Conservation (phyloP, 2,797 vertebrate genomes). For the Gymnopithys bicolor region DNA sequence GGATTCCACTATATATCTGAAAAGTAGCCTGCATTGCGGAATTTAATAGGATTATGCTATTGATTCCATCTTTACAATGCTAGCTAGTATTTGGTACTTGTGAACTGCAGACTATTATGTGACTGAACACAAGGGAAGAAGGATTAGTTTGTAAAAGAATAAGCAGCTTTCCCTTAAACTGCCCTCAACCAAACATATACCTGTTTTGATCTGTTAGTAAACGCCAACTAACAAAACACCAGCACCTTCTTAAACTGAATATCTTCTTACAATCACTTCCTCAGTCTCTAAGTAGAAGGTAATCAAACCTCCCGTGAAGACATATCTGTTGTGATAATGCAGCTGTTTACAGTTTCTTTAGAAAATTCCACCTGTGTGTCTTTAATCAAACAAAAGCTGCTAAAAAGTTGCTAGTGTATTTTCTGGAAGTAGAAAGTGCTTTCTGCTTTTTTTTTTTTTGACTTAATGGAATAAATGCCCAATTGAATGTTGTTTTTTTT, state of each 20-base stretch:
- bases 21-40: conserved; percentile 73
- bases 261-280: not conserved
- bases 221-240: conserved; percentile 32
- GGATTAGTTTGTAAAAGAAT: conserved; percentile 82
- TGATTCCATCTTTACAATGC: conserved; percentile 72
- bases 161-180: conserved; percentile 70
- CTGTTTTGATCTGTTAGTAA: conserved; percentile 63
- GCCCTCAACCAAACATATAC: conserved; percentile 21
- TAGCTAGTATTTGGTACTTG: conserved; percentile 61
- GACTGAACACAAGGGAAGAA: conserved; percentile 83
- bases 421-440: not conserved
- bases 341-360: not conserved
- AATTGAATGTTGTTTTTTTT: not conserved
- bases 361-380: not conserved
- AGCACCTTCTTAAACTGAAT: not conserved
- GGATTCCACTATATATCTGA: conserved; percentile 72
- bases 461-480: not conserved
- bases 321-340: not conserved
- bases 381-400: not conserved
- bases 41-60: conserved; percentile 81
- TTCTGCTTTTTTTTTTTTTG: not conserved
- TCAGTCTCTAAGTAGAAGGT: not conserved
- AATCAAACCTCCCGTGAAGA: not conserved
- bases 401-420: not conserved
- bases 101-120: conserved; percentile 73